Evolutionary conservation across 2,888 invertebrate species (phyloP), one percentile per base, ranked within the genome.

Genomic region (Tineola bisselliella): DNA sequence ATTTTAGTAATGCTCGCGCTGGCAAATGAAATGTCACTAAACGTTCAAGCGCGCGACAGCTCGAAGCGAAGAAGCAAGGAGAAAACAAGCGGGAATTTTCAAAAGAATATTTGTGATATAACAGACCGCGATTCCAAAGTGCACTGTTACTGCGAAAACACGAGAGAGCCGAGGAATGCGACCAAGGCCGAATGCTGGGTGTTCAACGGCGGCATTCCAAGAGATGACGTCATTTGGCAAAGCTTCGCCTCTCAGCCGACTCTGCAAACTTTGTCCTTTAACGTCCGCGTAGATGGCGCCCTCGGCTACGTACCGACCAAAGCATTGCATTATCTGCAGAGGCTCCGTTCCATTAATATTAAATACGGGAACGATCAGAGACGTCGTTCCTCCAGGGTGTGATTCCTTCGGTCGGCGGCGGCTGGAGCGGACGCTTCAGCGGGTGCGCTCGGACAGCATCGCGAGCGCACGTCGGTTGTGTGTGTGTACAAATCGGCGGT

Each of bases 111-210:
- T 59, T 90, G 90, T 68, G 88, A 89, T 67, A 84, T 90, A 63
- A 87, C 88, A 44, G 87, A 81, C 65, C 76, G 83, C 43, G 84
- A 88, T 60, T 84, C 88, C 0, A 90, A 90, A 68, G 87, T 92
- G 63, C 91, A 89, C 68, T 93, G 93, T 77, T 89, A 91, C 73
- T 93, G 93, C 72, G 89, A 91, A 68, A 88, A 88, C 61, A 84
- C 87, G 57, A 83, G 87, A 62, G 81, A 86, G 62, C 79, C 79
- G 43, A 76, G 77, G 65, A 88, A 89, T 69, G 92, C 92, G 18
- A 91, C 91, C 52, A 91, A 91, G 67, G 93, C 92, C 57, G 93
- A 92, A 76, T 95, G 95, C 75, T 91, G 92, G 90, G 90, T 94
- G 56, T 92, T 93, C 78, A 90, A 90, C 66, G 88, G 89, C 44